A percentile compares a stretch with the other conserved stretches of the same genome.
phyloP scores from a whole-genome alignment of 2,888 invertebrate genomes.

The Ceraclea dissimilis region DNA sequence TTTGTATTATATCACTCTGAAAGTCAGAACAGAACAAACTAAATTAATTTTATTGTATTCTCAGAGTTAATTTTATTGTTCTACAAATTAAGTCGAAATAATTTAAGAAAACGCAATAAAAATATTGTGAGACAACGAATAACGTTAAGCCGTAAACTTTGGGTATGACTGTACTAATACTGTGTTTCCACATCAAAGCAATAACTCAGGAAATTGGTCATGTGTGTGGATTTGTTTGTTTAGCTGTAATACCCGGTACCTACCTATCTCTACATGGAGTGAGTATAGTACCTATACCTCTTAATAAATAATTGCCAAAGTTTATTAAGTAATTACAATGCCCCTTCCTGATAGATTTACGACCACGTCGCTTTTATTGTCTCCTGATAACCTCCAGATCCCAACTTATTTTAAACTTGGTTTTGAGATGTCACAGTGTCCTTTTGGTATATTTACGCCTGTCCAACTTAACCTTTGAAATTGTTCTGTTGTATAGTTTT shows the following conservation, averaged over 20 bases:
- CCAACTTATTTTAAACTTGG: not conserved
- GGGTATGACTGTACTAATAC: too few species aligned
- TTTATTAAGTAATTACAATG: slow-evolving; percentile 2
- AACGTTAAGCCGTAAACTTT: too few species aligned
- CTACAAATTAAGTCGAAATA: too few species aligned
- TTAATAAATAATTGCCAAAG: not conserved
- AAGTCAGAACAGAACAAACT: too few species aligned
- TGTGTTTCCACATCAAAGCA: not conserved
- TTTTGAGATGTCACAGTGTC: not conserved
- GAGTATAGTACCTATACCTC: not conserved
- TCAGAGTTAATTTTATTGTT: too few species aligned
- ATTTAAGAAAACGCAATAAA: too few species aligned
- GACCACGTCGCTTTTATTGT: not conserved
- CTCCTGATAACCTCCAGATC: not conserved
- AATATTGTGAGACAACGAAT: too few species aligned
- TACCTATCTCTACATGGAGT: not conserved
- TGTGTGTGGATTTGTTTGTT: not conserved
- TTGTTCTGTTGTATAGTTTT: too few species aligned
- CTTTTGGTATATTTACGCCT: not conserved
- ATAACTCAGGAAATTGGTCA: slow-evolving; percentile 7
- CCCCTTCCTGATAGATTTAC: not conserved
- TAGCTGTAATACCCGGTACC: not conserved
- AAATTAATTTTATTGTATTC: too few species aligned
- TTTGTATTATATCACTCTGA: too few species aligned
- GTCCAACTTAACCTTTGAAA: too few species aligned